Base-by-base conservation (phyloP, 2,888 invertebrate species). In the Drosophila paracracens region DNA sequence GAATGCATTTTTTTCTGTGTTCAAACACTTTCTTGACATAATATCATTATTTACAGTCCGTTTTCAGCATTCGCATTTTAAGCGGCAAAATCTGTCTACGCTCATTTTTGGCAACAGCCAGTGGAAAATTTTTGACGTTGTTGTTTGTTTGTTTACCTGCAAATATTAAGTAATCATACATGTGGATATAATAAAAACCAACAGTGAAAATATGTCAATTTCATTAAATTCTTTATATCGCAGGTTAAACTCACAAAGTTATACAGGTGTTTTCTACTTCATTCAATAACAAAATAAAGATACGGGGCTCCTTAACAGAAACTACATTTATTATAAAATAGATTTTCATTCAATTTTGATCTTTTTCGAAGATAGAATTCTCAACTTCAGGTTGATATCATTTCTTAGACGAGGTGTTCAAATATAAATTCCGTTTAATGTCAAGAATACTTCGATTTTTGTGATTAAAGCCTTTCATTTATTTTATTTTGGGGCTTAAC, bases 101-200 rank as follows among this genome's bases (percentile, higher is more conserved):
- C 79, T 78, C 66, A 67, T 64, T 78, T 74, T 77, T 78, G 66
- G 74, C 60, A 53, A 50, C 63, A 43, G 56, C 11, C 50, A 60
- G 51, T 70, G 66, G 74, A 78, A 67, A 56, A 64, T 78, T 77
- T 74, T 70, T 60, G 35, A 35, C 38, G n/a, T 52, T 33, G 40
- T 52, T n/a, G 25, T 48, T 16, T 27, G 36, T 35, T 29, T 77
- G 52, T 65, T 76, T 72, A 66, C 66, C 35, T 46, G 57, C 48
- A 68, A 62, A 70, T 70, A 74, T 78, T 70, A 74, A 50, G 65
- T 74, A 79, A 78, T 38, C 13, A 38, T 74, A 74, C 51, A 59
- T 58, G 16, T 65, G 64, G 54, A 31, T 46, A 52, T 52, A 56
- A 56, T 51, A 33, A n/a, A 54, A 38, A 8, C 21, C 13, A 33